Evolutionary conservation across 2,797 vertebrate species (phyloP).

Genomic region (Spondyliosoma cantharus): DNA sequence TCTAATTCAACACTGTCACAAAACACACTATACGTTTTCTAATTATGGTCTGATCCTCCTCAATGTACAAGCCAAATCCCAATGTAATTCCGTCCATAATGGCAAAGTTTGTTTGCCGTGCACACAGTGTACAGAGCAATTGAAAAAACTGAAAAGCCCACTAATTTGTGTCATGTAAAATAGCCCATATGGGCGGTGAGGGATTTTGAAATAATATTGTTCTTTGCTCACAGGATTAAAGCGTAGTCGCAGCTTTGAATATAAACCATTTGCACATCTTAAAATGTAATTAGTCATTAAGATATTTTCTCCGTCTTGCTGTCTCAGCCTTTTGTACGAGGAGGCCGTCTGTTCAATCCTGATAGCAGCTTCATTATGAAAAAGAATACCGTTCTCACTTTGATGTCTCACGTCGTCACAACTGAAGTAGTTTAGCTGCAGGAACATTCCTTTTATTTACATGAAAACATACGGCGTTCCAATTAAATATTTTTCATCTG

Average conservation of each 20-base stretch:
- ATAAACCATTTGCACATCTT: conserved; percentile 75
- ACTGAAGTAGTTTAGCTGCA: conserved; percentile 51
- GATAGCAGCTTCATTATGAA: conserved; percentile 74
- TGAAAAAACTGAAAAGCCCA: conserved; percentile 35
- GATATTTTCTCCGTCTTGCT: conserved; percentile 69
- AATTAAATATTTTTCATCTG: conserved; percentile 32
- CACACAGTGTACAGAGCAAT: conserved; percentile 5
- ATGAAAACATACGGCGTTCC: conserved; percentile 42
- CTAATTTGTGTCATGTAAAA: conserved; percentile 56
- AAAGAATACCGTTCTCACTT: conserved; percentile 55
- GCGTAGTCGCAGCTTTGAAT: conserved; percentile 62
- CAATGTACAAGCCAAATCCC: conserved; percentile 37
- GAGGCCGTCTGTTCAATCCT: conserved; percentile 68
- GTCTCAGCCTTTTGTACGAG: conserved; percentile 62
- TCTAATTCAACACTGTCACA: conserved; percentile 30
- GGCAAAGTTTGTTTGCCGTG: conserved; percentile 39
- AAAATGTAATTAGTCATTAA: conserved; percentile 78
- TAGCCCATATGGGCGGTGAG: conserved; percentile 23
- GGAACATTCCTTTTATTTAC: conserved; percentile 58
- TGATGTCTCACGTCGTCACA: conserved; percentile 61
- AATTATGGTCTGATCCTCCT: conserved; percentile 37
- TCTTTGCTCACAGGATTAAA: conserved; percentile 73
- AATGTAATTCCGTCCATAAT: conserved; percentile 24
- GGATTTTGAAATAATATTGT: conserved; percentile 63
- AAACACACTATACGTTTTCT: conserved; percentile 24